Percentiles rank a stretch among this genome's conserved stretches.
Evolutionary conservation across 1,140 invertebrate species (phyloP).

Genomic region (Phthorimaea operculella): DNA sequence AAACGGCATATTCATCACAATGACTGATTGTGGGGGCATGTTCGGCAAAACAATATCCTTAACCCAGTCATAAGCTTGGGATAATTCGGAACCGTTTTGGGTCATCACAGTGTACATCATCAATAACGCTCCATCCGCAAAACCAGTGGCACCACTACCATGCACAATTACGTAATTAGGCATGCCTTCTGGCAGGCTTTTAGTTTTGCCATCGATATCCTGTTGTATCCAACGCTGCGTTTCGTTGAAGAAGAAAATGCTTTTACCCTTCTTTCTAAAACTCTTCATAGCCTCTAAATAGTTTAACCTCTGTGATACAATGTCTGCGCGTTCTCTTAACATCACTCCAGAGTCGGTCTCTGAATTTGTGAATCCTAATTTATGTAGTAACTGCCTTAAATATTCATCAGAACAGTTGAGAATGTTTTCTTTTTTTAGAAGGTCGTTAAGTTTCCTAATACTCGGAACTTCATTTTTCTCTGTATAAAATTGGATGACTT

Average conservation of each 20-base stretch:
- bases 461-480: conserved; percentile 1
- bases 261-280: not conserved
- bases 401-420: not conserved
- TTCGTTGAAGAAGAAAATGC: not conserved
- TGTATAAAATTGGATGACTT: conserved; percentile 2
- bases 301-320: not conserved
- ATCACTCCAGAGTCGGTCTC: not conserved
- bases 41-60: not conserved
- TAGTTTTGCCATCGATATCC: not conserved
- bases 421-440: conserved; percentile 2
- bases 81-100: not conserved
- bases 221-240: not conserved
- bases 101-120: not conserved
- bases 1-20: not conserved
- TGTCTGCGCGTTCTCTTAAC: not conserved
- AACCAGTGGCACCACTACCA: not conserved
- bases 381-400: conserved; percentile 1
- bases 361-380: conserved; percentile 1
- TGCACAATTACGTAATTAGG: not conserved
- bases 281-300: not conserved
- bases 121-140: not conserved
- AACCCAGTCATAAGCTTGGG: not conserved
- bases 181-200: not conserved
- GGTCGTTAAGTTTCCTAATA: not conserved
- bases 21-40: not conserved